These are phyloP conservation scores for Acrocephalus arundinaceus DNA, from an alignment of 2,113 vertebrate species.

Conservation along the genomic window DNA sequence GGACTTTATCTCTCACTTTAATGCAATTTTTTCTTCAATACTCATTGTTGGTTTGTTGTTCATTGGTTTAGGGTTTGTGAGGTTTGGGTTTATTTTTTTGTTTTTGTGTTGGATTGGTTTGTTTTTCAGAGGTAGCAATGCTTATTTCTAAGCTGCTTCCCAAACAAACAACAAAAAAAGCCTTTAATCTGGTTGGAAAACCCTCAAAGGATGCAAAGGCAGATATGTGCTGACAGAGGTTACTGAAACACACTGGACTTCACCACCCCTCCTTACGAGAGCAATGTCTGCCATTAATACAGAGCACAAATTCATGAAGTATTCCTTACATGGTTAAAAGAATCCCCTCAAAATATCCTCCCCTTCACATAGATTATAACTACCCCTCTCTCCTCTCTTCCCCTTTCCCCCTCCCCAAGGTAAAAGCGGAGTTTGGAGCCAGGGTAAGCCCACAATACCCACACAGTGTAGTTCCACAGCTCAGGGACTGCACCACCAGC, in stretches of 20 bases:
- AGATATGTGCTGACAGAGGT: neutral
- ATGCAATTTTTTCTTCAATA: neutral
- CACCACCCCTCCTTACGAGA: neutral
- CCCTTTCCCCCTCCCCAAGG: rapidly evolving
- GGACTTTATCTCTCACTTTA: neutral
- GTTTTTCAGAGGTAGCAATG: neutral
- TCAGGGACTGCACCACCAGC: neutral
- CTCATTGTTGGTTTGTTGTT: neutral
- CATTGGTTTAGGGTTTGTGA: neutral
- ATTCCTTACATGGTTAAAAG: neutral
- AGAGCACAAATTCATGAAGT: neutral
- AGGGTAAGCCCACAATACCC: neutral
- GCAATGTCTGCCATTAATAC: neutral
- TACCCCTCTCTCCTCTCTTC: neutral
- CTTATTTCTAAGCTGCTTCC: neutral
- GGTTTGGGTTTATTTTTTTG: too few species aligned
- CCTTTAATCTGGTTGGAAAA: neutral
- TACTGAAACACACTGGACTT: neutral
- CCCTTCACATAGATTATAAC: neutral
- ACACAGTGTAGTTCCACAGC: neutral
- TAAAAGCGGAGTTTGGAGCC: neutral
- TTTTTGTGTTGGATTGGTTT: neutral
- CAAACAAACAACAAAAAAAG: neutral
- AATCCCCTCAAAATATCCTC: neutral
- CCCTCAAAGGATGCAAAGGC: neutral